Percentiles rank a stretch among this genome's conserved stretches.
phyloP scores from a whole-genome alignment of 2,113 vertebrate genomes.

The Alosa alosa region DNA sequence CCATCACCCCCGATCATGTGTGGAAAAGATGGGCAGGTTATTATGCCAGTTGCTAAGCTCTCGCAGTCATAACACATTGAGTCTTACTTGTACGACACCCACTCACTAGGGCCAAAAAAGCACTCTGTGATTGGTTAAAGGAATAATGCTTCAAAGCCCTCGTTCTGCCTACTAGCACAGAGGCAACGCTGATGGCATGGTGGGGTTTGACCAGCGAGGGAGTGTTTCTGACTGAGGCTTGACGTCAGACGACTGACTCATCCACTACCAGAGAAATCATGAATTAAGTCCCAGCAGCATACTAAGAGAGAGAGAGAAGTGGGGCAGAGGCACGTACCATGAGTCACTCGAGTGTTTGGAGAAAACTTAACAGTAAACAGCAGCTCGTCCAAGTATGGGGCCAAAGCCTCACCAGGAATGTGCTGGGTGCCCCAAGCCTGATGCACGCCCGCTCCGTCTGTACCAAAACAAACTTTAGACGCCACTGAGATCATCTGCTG shows the following conservation, averaged over 20 bases:
- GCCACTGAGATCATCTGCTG: neutral
- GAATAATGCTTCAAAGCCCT: neutral
- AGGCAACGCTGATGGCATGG: neutral
- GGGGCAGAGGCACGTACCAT: conserved; percentile 17
- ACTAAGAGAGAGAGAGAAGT: neutral
- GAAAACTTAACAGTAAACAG: neutral
- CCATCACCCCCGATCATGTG: neutral
- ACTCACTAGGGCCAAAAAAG: neutral
- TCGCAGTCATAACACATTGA: neutral
- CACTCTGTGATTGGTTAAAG: neutral
- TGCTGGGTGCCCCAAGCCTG: neutral
- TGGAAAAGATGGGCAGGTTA: neutral
- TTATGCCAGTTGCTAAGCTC: conserved; percentile 15
- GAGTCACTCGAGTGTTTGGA: neutral
- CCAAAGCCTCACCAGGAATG: neutral
- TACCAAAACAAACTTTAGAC: neutral
- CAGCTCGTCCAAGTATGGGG: neutral
- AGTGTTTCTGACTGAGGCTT: neutral
- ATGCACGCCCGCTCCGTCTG: neutral
- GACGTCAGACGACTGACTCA: neutral
- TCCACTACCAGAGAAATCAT: conserved; percentile 2
- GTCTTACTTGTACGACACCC: neutral
- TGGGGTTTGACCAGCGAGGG: neutral
- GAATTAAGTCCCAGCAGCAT: neutral
- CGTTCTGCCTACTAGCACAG: neutral